Percentiles rank a stretch among this genome's conserved stretches.
These are phyloP conservation scores for Columba janthina DNA, from an alignment of 2,113 vertebrate genomes.

Conservation along the genomic window DNA sequence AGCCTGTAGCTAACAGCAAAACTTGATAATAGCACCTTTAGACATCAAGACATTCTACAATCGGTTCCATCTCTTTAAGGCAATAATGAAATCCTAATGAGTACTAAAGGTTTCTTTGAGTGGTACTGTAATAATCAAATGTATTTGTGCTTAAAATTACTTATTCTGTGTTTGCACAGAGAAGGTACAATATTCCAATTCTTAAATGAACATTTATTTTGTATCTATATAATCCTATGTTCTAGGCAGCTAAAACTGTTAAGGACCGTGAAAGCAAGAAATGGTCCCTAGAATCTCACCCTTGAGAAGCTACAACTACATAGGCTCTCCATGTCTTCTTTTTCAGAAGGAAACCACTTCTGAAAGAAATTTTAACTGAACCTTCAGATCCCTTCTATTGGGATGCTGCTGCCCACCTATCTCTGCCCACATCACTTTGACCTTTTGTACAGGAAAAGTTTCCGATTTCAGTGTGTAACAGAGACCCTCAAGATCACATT, in stretches of 20 bases:
- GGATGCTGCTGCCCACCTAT: not conserved
- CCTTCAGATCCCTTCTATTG: not conserved
- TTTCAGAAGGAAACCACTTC: not conserved
- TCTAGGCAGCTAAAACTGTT: not conserved
- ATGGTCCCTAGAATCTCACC: not conserved
- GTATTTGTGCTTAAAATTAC: slow-evolving; percentile 63
- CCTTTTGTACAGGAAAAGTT: not conserved
- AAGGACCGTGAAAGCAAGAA: slow-evolving; percentile 9
- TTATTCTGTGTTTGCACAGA: slow-evolving; percentile 28
- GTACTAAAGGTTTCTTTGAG: slow-evolving; percentile 48
- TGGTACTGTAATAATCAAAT: slow-evolving; percentile 51
- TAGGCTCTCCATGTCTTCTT: not conserved
- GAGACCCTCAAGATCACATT: not conserved
- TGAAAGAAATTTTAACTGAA: not conserved
- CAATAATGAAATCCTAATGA: slow-evolving; percentile 58
- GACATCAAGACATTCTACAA: slow-evolving; percentile 16
- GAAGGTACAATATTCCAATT: slow-evolving; percentile 12
- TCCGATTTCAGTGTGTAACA: not conserved
- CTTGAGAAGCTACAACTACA: not conserved
- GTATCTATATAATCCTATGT: not conserved
- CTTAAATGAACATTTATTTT: slow-evolving; percentile 57
- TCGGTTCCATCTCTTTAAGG: slow-evolving; percentile 30
- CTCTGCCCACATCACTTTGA: not conserved
- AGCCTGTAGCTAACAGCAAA: slow-evolving; percentile 9
- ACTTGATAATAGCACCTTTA: slow-evolving; percentile 23